These are phyloP conservation scores for Siniperca scherzeri DNA, from an alignment of 2,797 vertebrate species.

Conservation along the genomic window DNA sequence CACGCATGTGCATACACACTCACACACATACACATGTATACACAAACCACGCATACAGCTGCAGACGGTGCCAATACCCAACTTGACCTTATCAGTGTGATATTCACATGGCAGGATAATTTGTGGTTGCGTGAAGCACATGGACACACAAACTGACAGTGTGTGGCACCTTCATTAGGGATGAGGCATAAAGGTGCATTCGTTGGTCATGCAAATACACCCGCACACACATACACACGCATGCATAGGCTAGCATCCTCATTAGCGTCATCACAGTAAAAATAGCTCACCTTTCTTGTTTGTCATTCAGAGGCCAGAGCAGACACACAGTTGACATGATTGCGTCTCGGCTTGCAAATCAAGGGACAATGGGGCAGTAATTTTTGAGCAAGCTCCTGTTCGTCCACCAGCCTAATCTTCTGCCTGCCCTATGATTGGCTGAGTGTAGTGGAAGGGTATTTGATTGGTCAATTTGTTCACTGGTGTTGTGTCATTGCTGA, in stretches of 20 bases:
- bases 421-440: constrained; percentile 65
- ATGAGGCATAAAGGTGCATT: constrained; percentile 35
- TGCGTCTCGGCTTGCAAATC: constrained; percentile 74
- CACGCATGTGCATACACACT: not conserved
- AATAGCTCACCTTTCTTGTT: constrained; percentile 72
- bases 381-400: constrained; percentile 66
- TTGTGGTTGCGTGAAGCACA: constrained; percentile 54
- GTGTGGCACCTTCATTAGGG: constrained; percentile 55
- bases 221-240: constrained; percentile 12
- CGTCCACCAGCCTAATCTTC: constrained; percentile 52
- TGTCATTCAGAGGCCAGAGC: constrained; percentile 64
- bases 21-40: constrained; percentile 1
- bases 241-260: constrained; percentile 27
- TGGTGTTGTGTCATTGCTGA: constrained; percentile 37
- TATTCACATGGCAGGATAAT: constrained; percentile 70
- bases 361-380: constrained; percentile 72
- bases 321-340: constrained; percentile 60
- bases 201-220: constrained; percentile 20
- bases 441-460: constrained; percentile 56
- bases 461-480: constrained; percentile 73
- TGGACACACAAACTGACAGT: constrained; percentile 44
- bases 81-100: constrained; percentile 76
- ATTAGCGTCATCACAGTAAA: constrained; percentile 65
- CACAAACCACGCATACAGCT: constrained; percentile 1
- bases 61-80: constrained; percentile 48